Percentiles rank a stretch among this genome's conserved stretches.
Conservation (phyloP, 2,888 invertebrate genomes). For the Notodonta dromedarius region DNA sequence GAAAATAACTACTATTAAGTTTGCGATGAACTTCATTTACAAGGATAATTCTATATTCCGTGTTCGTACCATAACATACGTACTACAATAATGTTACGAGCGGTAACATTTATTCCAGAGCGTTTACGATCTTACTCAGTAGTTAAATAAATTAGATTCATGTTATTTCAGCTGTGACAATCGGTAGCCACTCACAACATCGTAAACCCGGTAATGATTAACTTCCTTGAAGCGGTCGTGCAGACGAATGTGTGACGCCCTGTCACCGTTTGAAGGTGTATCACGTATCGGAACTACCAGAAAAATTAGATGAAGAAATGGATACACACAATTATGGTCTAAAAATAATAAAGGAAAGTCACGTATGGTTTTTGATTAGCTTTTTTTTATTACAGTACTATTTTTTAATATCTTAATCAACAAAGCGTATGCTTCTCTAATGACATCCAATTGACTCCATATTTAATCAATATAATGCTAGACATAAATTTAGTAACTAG, state of each 20-base stretch:
- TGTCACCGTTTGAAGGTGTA: slow-evolving; percentile 59
- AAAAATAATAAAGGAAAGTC: slow-evolving; percentile 1
- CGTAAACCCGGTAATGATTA: slow-evolving; percentile 51
- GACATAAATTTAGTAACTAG: background rate
- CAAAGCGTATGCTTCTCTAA: no score
- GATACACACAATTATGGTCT: background rate
- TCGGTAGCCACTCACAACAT: slow-evolving; percentile 52
- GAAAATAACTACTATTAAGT: no score
- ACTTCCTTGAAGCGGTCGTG: slow-evolving; percentile 41
- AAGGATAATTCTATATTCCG: background rate
- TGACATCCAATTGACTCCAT: no score
- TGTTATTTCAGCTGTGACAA: slow-evolving; percentile 46
- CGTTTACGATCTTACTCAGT: background rate
- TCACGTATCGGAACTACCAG: slow-evolving; percentile 52
- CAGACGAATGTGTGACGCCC: slow-evolving; percentile 23
- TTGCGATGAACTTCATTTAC: background rate
- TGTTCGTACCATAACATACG: background rate
- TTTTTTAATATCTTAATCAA: background rate
- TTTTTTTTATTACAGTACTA: background rate
- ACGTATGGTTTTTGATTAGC: no score
- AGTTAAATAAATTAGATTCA: slow-evolving; percentile 23
- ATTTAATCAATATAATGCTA: background rate
- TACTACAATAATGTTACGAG: background rate
- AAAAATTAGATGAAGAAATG: background rate
- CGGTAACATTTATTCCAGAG: slow-evolving; percentile 2